phyloP scores from a whole-genome alignment of 1,140 invertebrate genomes.

The Fopius arisanus region DNA sequence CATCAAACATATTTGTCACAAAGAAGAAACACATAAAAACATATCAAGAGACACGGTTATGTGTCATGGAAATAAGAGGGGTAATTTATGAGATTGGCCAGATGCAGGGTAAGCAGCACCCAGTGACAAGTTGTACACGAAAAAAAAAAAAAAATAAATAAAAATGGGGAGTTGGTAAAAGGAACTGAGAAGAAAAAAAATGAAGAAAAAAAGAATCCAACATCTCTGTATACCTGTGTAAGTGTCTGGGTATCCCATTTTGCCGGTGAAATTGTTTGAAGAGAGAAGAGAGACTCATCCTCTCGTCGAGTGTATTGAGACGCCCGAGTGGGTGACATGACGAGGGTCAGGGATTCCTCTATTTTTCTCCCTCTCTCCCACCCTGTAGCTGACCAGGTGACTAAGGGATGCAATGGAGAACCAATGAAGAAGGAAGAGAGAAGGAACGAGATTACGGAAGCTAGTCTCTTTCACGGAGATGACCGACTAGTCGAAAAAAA shows the following conservation, averaged over 20 bases:
- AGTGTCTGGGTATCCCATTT: conserved; percentile 16
- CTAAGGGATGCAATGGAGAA: too few relatives aligned
- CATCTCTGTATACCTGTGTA: conserved; percentile 17
- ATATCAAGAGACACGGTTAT: conserved; percentile 7
- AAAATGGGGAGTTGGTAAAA: conserved; percentile 16
- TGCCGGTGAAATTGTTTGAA: conserved; percentile 28
- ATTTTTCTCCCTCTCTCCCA: conserved; percentile 7
- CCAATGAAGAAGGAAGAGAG: conserved; percentile 12
- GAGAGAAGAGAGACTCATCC: conserved; percentile 9
- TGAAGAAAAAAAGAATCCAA: conserved; percentile 9
- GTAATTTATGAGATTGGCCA: conserved; percentile 56
- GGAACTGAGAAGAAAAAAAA: conserved; percentile 15
- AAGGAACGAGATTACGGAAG: conserved; percentile 22
- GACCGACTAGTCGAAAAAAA: conserved; percentile 33
- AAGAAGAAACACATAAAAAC: not conserved
- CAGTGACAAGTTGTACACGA: conserved; percentile 45
- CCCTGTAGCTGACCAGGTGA: conserved; percentile 54
- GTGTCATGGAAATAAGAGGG: conserved; percentile 23
- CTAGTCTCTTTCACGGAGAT: conserved; percentile 28
- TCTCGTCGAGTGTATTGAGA: conserved; percentile 52
- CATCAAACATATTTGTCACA: not conserved
- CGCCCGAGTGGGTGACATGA: conserved; percentile 53
- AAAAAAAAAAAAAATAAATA: too few relatives aligned
- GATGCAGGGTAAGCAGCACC: conserved; percentile 40
- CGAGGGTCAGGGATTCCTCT: conserved; percentile 53